Base-by-base conservation (phyloP, 2,888 invertebrate genomes). In the Heteromurus nitidus region DNA sequence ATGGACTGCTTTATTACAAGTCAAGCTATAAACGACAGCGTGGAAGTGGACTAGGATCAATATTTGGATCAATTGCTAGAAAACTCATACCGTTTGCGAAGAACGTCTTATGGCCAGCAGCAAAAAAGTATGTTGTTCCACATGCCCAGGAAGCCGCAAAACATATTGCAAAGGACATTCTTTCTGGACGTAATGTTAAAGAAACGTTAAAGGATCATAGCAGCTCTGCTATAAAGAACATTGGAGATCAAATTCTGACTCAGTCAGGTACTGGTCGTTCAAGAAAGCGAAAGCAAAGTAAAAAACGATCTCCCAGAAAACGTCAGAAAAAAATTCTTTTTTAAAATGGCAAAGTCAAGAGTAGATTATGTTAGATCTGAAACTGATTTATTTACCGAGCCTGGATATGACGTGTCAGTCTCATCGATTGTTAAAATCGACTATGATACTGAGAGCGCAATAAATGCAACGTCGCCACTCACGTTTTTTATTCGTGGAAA, bases 351-450 rank as follows among this genome's bases (percentile, higher is more conserved):
- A n/a, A n/a, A n/a, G n/a, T n/a, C n/a, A 0, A 31, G 55, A 13
- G 16, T 53, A 36, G 67, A 75, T 22, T 75, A 73, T 62, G 67
- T 84, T 3, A 28, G 85, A 0, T 53, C 44, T 3, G 85, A 85
- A 60, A 67, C 75, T 0, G 75, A 79, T 42, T 2, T 85, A 2
- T 85, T 85, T 60, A 28, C 26, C 2, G 70, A 81, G 16, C 44
- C 70, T 13, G 70, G 67, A 0, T 83, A 77, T 28, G 85, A 85
- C 18, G 60, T 83, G 13, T 58, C 79, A 3, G 31, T 83, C 0
- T 2, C 26, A 0, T 67, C 65, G 2, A 64, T 68, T 1, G 5
- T 11, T 5, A 42, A 2, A 1, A 13, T 42, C 1, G 80, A 68
- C 36, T 72, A 82, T 42, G 22, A 64, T 9, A 68, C 82, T 13